Evolutionary conservation across 2,888 invertebrate genomes (phyloP), one percentile per base, ranked within the genome.

Genomic region (Philhelius pedissequus): DNA sequence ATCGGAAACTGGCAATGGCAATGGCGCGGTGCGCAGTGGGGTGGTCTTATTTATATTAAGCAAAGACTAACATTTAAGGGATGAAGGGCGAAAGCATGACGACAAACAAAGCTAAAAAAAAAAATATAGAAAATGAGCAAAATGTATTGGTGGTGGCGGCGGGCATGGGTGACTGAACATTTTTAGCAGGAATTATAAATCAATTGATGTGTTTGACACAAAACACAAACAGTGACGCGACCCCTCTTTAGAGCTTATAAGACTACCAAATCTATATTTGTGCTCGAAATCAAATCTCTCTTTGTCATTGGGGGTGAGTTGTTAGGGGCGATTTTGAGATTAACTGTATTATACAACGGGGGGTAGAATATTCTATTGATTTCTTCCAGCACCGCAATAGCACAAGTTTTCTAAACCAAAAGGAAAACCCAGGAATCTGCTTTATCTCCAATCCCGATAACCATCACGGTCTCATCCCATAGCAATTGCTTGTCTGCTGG

Each of bases 101-200:
- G 69, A 30, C 32, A 20, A 32, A 54, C 30, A 18, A 27, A 68
- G 38, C 22, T 15, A 40, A 64, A 40, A 64, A 54, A 4, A 58
- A 43, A 43, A 56, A 56, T 40, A 50, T 32, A 58, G 43, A 27
- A 58, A 66, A 40, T 35, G 48, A 48, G 38, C 48, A 15, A 62
- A 62, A 18, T 25, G 9, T 25, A 9, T 25, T 40, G 40, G 25
- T 9, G 40, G 4, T 1, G 40, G 52, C 18, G 15, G 15, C 7
- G 30, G 52, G 32, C 38, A 20, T 38, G 60, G 15, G 50, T 38
- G 71, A 58, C 9, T 69, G 79, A 70, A 66, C 70, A 70, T 68
- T 69, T 68, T n/a, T n/a, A n/a, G n/a, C n/a, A 43, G 56, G 83
- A 83, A 83, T 83, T 83, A 83, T 83, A 83, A 79, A 83, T 83